Base-by-base conservation (phyloP, 2,888 invertebrate genomes). In the Rhagonycha fulva region DNA sequence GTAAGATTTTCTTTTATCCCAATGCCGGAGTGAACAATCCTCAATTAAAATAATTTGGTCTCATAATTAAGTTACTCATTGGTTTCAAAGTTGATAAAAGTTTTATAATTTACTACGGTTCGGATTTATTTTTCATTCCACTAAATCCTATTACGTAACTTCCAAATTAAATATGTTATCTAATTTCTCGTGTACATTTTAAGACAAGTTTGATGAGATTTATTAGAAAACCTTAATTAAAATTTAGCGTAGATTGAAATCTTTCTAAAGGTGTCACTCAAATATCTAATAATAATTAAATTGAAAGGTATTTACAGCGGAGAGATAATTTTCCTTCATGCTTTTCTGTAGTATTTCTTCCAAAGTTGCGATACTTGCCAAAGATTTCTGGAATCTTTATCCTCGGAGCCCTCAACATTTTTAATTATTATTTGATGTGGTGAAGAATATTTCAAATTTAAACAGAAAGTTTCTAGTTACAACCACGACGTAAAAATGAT, bases 1-100 rank as follows among this genome's bases (percentile, higher is more conserved):
- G 94, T 94, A 87, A 91, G 88, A 84, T 32, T 23, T 71, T 1
- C 7, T 47, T n/a, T 32, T 47, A 28, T 28, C 28, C 28, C 7
- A 28, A 2, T 47, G n/a, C 5, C 47, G 47, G n/a, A n/a, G 47
- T 47, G 47, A n/a, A 7, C 47, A 47, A 47, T 47, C n/a, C 47
- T 7, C 47, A 47, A 47, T 47, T 47, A 47, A n/a, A 47, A 47
- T 47, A 47, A 28, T 28, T 28, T 28, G 9, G 28, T 9, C 28
- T 28, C 28, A 28, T 28, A 28, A 47, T n/a, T 47, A 47, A 47
- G 47, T 47, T 47, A 47, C 47, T n/a, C 47, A 9, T 47, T n/a
- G n/a, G 47, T 47, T 47, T n/a, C 47, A n/a, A 47, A 47, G 47
- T 47, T 47, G 47, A 47, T 47, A 9, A 47, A 47, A 47, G 47